Percentiles rank a stretch among this genome's conserved stretches.
Evolutionary conservation across 2,113 vertebrate species (phyloP).

Genomic region (Atractosteus spatula): DNA sequence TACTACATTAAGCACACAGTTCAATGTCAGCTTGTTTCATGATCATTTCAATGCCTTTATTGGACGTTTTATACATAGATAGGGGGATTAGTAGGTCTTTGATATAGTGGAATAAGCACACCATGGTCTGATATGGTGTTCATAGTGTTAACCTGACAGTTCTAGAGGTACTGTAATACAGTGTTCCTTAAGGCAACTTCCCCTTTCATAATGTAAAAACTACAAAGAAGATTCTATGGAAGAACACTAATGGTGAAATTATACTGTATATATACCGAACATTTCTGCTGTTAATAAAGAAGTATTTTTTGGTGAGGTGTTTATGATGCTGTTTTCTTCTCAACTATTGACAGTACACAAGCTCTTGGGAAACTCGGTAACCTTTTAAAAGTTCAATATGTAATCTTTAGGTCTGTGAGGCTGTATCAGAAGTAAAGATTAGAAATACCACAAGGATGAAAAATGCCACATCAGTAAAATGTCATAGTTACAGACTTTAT

Average conservation of each 20-base stretch:
- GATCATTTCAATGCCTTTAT: too few relatives aligned
- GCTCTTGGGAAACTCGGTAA: not conserved
- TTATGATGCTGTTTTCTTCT: not conserved
- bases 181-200: conserved; percentile 15
- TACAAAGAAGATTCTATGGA: not conserved
- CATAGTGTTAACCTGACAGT: conserved; percentile 18
- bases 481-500: not conserved
- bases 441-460: not conserved
- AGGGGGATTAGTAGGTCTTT: not conserved
- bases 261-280: not conserved
- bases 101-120: not conserved
- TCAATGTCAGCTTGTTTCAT: too few relatives aligned
- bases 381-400: conserved; percentile 11
- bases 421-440: conserved; percentile 1
- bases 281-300: conserved; percentile 14
- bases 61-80: not conserved
- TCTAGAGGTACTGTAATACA: conserved; percentile 19
- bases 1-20: too few relatives aligned
- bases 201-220: not conserved
- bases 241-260: conserved; percentile 7
- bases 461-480: not conserved
- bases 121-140: conserved; percentile 6
- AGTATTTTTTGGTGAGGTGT: not conserved
- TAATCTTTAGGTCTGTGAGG: not conserved
- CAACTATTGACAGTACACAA: not conserved